These are phyloP conservation scores for Ecliptopera silaceata DNA, from an alignment of 2,888 invertebrate genomes.

Conservation along the genomic window DNA sequence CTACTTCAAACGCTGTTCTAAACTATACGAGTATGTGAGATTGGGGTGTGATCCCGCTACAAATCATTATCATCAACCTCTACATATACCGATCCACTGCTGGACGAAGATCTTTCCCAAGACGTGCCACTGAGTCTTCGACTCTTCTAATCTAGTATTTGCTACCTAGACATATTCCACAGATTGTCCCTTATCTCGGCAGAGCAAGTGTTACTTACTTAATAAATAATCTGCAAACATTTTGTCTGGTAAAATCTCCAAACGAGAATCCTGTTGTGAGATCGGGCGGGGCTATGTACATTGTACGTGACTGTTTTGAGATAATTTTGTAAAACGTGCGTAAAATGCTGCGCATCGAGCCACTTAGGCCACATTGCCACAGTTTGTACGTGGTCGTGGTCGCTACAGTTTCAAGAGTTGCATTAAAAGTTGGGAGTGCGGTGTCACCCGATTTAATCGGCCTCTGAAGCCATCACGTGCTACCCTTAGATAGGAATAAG, in stretches of 20 bases:
- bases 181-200: no score
- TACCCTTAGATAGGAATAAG: conserved; percentile 18
- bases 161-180: no score
- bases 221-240: no score
- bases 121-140: no score
- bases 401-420: conserved; percentile 43
- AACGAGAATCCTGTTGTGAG: neutral
- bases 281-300: neutral
- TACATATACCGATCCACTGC: no score
- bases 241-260: neutral
- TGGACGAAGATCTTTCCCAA: no score
- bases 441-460: conserved; percentile 40
- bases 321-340: neutral
- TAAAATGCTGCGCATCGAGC: conserved; percentile 6
- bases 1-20: no score
- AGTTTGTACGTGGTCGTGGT: conserved; percentile 3
- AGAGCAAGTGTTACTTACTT: no score
- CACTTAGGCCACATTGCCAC: conserved; percentile 25
- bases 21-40: no score
- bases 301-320: neutral
- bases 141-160: no score
- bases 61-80: no score
- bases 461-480: conserved; percentile 29
- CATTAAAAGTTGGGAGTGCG: conserved; percentile 45
- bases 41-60: no score